Conservation (phyloP, 2,888 invertebrate species). For the Nasonovia ribisnigri region DNA sequence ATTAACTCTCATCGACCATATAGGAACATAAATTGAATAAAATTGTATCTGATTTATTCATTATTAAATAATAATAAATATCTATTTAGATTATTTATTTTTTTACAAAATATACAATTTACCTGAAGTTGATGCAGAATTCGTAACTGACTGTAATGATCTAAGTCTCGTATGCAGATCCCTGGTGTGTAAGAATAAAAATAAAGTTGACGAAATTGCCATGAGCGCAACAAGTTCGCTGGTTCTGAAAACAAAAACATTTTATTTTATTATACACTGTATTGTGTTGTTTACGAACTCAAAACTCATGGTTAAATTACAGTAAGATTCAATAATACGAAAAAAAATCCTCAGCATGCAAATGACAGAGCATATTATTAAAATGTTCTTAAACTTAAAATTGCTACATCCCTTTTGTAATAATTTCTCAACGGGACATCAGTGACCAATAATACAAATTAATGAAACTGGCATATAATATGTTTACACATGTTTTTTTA, state of each 20-base stretch:
- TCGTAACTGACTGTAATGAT: constrained; percentile 79
- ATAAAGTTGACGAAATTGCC: constrained; percentile 86
- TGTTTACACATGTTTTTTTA: background rate
- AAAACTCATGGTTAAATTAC: constrained; percentile 5
- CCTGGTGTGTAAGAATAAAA: constrained; percentile 87
- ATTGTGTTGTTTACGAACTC: background rate
- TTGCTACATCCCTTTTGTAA: constrained; percentile 1
- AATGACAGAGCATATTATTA: constrained; percentile 14
- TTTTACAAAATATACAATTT: constrained; percentile 68
- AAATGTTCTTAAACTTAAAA: background rate
- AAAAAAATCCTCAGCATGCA: background rate
- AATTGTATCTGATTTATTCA: background rate
- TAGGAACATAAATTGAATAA: background rate
- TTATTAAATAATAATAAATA: background rate
- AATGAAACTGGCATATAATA: background rate
- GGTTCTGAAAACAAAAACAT: constrained; percentile 75
- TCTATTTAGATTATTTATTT: background rate
- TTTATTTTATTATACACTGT: background rate
- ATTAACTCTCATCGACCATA: background rate
- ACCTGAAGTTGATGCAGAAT: constrained; percentile 70
- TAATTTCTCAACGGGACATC: background rate
- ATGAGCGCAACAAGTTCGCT: constrained; percentile 86
- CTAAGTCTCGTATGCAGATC: constrained; percentile 84
- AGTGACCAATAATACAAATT: background rate
- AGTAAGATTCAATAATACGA: background rate